Conservation (phyloP, 2,797 vertebrate genomes). For the Amphiprion clarkii region DNA sequence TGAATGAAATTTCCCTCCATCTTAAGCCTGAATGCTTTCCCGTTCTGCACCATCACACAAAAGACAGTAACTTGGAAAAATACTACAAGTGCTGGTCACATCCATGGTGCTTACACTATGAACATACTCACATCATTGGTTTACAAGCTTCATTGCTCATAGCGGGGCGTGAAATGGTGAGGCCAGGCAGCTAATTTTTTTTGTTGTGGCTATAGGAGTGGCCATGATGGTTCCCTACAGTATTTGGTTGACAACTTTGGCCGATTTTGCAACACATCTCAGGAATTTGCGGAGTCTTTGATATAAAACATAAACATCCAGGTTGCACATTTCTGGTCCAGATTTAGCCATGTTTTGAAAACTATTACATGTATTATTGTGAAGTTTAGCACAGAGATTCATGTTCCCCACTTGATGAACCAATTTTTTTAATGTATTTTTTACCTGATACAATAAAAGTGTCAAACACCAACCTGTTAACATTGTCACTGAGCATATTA, state of each 20-base stretch:
- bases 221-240: neutral
- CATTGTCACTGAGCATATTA: neutral
- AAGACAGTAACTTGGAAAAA: conserved; percentile 2
- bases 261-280: too few relatives aligned
- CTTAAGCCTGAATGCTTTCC: neutral
- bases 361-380: too few relatives aligned
- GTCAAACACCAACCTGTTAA: neutral
- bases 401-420: too few relatives aligned
- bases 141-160: neutral
- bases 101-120: neutral
- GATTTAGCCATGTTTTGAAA: neutral
- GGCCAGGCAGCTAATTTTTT: too few relatives aligned
- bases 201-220: neutral
- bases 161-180: too few relatives aligned
- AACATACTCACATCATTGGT: neutral
- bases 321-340: neutral
- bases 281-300: neutral
- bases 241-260: neutral
- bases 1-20: conserved; percentile 50
- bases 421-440: too few relatives aligned
- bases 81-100: neutral
- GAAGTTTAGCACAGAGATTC: too few relatives aligned
- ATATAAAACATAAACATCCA: neutral
- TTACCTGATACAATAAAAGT: neutral
- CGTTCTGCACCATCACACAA: neutral